Percentiles rank a stretch among this genome's conserved stretches.
These are phyloP conservation scores for Trichosurus vulpecula DNA, from an alignment of 2,797 vertebrate genomes.

Conservation along the genomic window DNA sequence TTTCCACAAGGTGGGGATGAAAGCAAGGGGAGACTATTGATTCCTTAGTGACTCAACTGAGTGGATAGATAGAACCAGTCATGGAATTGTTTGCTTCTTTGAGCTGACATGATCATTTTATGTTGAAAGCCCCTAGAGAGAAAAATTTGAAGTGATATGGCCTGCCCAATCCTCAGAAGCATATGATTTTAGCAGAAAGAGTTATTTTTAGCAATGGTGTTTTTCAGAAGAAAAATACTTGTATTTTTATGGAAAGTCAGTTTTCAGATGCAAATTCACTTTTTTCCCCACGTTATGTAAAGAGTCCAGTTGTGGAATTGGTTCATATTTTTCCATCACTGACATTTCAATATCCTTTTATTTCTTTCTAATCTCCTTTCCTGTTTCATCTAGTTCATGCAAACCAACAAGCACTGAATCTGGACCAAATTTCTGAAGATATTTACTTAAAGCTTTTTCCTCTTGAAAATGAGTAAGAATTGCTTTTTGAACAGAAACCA, in stretches of 20 bases:
- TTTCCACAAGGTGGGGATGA: background rate
- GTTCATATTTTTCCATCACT: constrained; percentile 79
- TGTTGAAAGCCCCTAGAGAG: constrained; percentile 63
- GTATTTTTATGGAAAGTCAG: constrained; percentile 69
- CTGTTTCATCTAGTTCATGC: constrained; percentile 56
- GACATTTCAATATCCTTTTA: constrained; percentile 84
- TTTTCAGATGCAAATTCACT: constrained; percentile 79
- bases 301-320: constrained; percentile 72
- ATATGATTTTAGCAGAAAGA: constrained; percentile 69
- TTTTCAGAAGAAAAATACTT: constrained; percentile 74
- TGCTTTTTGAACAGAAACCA: constrained; percentile 52
- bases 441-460: constrained; percentile 56
- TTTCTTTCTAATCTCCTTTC: constrained; percentile 79
- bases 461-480: constrained; percentile 68
- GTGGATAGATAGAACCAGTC: constrained; percentile 58
- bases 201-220: constrained; percentile 71
- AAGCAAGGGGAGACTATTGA: constrained; percentile 16
- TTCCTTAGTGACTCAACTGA: constrained; percentile 61
- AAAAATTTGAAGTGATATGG: constrained; percentile 73
- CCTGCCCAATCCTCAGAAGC: constrained; percentile 71
- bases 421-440: constrained; percentile 66
- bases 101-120: constrained; percentile 70
- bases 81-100: constrained; percentile 66
- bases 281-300: constrained; percentile 56
- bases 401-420: constrained; percentile 70